phyloP scores from a whole-genome alignment of 2,113 vertebrate species.

The Epinephelus moara region DNA sequence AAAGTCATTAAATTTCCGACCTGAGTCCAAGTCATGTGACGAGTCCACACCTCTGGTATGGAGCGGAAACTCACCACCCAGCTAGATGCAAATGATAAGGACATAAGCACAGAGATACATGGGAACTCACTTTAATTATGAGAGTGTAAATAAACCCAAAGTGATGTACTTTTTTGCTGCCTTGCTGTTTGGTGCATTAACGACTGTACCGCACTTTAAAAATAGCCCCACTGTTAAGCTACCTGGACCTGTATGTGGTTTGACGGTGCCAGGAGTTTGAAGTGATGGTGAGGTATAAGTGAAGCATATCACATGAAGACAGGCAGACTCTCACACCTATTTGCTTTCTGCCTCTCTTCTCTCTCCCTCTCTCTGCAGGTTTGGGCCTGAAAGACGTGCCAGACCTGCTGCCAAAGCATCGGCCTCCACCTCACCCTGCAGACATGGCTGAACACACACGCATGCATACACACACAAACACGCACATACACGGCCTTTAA shows the following conservation, averaged over 20 bases:
- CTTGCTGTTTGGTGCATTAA: neutral
- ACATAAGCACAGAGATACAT: neutral
- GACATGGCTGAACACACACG: constrained; percentile 80
- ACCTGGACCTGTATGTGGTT: constrained; percentile 15
- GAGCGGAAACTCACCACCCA: constrained; percentile 14
- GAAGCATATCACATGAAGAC: constrained; percentile 58
- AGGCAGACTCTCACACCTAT: constrained; percentile 62
- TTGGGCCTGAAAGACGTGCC: constrained; percentile 87
- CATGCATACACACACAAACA: constrained; percentile 35
- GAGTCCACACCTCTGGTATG: too few species aligned
- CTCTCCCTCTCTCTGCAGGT: constrained; percentile 76
- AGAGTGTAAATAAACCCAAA: neutral
- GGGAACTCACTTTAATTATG: neutral
- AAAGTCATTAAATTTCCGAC: too few species aligned
- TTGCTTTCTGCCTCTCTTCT: constrained; percentile 56
- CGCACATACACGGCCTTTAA: constrained; percentile 11
- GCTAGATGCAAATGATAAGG: constrained; percentile 1
- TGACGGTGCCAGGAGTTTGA: constrained; percentile 31
- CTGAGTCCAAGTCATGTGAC: too few species aligned
- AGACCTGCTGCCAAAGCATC: constrained; percentile 85
- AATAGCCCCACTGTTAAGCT: neutral
- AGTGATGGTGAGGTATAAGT: constrained; percentile 42
- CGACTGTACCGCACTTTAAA: neutral
- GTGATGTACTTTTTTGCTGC: neutral
- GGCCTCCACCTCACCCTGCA: constrained; percentile 87